phyloP scores from a whole-genome alignment of 2,888 invertebrate species.

The Eupithecia centaureata region DNA sequence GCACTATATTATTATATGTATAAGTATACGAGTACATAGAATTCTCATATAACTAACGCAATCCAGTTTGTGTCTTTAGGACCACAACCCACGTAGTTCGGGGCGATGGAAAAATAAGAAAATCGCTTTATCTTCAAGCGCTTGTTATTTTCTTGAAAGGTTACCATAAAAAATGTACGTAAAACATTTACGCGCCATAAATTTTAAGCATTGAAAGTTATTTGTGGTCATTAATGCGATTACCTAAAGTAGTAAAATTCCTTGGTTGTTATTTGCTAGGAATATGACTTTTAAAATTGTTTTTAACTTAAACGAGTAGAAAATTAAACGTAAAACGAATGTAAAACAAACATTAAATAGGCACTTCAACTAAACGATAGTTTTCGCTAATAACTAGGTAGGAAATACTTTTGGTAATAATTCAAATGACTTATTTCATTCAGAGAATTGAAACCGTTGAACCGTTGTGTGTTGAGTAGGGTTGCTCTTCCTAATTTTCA shows the following conservation, averaged over 20 bases:
- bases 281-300: neutral
- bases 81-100: neutral
- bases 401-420: neutral
- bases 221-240: conserved; percentile 71
- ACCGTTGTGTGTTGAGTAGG: neutral
- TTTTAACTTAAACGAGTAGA: neutral
- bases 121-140: conserved; percentile 73
- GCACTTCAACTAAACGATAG: neutral
- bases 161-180: conserved; percentile 73
- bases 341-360: neutral
- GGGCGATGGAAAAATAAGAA: conserved; percentile 61
- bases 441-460: neutral
- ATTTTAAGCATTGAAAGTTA: conserved; percentile 70
- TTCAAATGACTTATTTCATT: neutral
- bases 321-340: neutral
- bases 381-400: neutral
- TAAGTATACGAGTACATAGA: no score
- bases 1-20: no score
- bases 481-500: neutral
- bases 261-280: conserved; percentile 23
- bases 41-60: no score
- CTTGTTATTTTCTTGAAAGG: conserved; percentile 78
- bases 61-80: neutral
- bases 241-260: conserved; percentile 55
- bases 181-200: conserved; percentile 74